Evolutionary conservation across 1,140 invertebrate genomes (phyloP), one percentile per base, ranked within the genome.

Genomic region (Pinna nobilis): DNA sequence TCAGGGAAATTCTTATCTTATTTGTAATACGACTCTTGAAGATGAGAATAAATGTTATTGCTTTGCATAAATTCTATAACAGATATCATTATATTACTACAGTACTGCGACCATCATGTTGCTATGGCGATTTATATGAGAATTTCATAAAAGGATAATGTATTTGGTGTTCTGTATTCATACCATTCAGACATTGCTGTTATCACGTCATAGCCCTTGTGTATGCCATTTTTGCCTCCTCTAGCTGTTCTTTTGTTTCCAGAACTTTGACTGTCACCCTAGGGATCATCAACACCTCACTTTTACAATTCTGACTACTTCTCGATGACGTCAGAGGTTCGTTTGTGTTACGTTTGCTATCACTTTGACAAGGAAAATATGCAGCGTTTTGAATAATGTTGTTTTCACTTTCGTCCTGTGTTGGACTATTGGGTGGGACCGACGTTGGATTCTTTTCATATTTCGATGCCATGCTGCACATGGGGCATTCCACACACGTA

Each of bases 391-490:
- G n/a, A n/a, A n/a, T n/a, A n/a, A n/a, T n/a, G n/a, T n/a, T 3
- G 18, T 59, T 59, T 30, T 59, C 9, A 33, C n/a, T n/a, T n/a
- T n/a, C 9, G 11, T 64, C 44, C 18, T 44, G 18, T 3, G 60
- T 76, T n/a, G 78, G 78, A 32, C 75, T 80, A 32, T 81, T 81
- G 28, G 79, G 79, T 0, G 79, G 79, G 47, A 70, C 73, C 23
- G 67, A 30, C 0, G 74, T 71, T 15, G 59, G 49, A 49, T 74
- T 71, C 11, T 50, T 44, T 25, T 57, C 37, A n/a, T 70, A 68
- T 28, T 59, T 51, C 15, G 51, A 35, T 28, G 61, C 67, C 18
- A 70, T 41, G 35, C 75, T 74, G 70, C 79, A 81, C 74, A 81
- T 72, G 2, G 77, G 71, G 68, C 79, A 81, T 23, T 81, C 79